Base-by-base conservation (phyloP, 2,113 vertebrate genomes). In the Formicarius rufipectus region DNA sequence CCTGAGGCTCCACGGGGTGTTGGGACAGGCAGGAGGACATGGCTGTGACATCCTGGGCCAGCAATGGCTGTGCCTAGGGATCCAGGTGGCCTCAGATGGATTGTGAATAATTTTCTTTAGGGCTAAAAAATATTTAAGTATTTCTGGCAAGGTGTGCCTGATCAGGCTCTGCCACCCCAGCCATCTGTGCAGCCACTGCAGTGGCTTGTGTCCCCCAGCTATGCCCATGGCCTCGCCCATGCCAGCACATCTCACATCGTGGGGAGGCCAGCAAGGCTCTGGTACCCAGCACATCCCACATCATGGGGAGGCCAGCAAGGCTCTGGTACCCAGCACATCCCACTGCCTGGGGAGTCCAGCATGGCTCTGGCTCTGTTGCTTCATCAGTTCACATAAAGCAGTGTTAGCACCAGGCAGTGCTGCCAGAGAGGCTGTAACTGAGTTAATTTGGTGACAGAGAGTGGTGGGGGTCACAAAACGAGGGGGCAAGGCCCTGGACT, bases 371-470 rank as follows among this genome's bases (percentile, higher is more conserved):
- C 83, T 37, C 59, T 49, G 31, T 33, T n/a, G 27, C 63, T 68
- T 49, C 60, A 60, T 71, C 42, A 14, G 1, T 4, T 22, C 44
- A 14, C 42, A 45, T 5, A 52, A 44, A 14, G 2, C 55, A 49
- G 72, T 0, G 0, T 0, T 42, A 7, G 50, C 44, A 37, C 7
- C 0, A 1, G 30, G 10, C 68, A 19, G 58, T 7, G 73, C 40
- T 42, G 59, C 49, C 64, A 40, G 44, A 7, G 49, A 1, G 30
- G 4, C 3, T 68, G 76, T 5, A 63, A 55, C 62, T 33, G 53
- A 31, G 30, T 11, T 67, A 10, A 8, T 5, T 27, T 52, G n/a
- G 44, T 23, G 67, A 30, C 0, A 2, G 58, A 35, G 3, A 23
- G 4, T 9, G 21, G 2, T 0, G 8, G 25, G 31, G 28, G 55